phyloP scores from a whole-genome alignment of 2,797 vertebrate species.

The Peromyscus melanophrys region DNA sequence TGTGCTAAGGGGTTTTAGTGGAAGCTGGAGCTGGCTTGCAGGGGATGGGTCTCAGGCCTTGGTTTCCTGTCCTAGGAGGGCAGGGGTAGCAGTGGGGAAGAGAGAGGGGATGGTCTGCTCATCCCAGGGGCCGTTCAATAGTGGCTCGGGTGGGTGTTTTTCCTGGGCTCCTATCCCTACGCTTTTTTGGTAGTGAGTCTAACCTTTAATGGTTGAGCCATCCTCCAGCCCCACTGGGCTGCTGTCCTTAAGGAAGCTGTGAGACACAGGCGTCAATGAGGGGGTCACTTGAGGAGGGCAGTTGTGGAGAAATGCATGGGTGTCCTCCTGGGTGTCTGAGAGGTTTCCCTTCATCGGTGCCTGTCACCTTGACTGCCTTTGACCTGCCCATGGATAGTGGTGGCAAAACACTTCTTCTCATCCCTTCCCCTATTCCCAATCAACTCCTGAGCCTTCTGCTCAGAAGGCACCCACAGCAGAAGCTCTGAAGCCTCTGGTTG shows the following conservation, averaged over 20 bases:
- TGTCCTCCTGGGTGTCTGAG: background rate
- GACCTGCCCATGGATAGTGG: background rate
- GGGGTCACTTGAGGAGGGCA: background rate
- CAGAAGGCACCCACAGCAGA: background rate
- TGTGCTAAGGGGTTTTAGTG: background rate
- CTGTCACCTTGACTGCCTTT: constrained; percentile 56
- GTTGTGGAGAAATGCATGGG: background rate
- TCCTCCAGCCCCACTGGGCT: background rate
- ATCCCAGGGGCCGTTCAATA: background rate
- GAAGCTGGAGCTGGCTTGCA: background rate
- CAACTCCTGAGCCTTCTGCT: background rate
- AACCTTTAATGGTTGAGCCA: background rate
- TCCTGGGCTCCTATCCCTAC: background rate
- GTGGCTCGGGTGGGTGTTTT: background rate
- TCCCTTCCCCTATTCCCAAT: background rate
- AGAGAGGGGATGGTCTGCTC: background rate
- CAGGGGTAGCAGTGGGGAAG: background rate
- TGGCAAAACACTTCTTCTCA: background rate
- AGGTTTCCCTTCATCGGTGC: background rate
- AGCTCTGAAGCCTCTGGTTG: constrained; percentile 35
- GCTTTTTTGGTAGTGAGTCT: background rate
- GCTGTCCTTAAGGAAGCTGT: background rate
- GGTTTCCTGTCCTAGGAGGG: background rate
- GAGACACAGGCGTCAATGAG: background rate
- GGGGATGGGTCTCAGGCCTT: background rate